Percentiles rank a stretch among this genome's conserved stretches.
These are phyloP conservation scores for Pammene aurita DNA, from an alignment of 2,888 invertebrate genomes.

Conservation along the genomic window DNA sequence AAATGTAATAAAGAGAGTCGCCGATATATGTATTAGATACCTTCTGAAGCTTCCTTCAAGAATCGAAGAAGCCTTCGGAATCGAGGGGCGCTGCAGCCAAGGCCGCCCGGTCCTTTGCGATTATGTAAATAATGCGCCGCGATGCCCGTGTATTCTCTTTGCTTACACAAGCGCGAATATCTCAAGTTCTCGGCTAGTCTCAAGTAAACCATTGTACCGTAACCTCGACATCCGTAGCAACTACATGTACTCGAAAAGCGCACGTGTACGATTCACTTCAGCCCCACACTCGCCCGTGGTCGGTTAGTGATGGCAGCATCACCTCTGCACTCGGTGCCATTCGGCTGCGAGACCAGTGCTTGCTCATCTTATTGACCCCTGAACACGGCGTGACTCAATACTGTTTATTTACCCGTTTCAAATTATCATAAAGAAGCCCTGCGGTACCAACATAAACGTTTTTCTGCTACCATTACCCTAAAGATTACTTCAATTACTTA, in stretches of 20 bases:
- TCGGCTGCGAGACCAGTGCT: slow-evolving; percentile 49
- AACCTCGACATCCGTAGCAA: background rate
- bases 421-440: slow-evolving; percentile 34
- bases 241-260: background rate
- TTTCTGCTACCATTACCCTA: slow-evolving; percentile 7
- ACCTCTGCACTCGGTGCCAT: slow-evolving; percentile 45
- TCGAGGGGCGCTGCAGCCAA: slow-evolving; percentile 52
- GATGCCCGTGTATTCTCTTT: slow-evolving; percentile 1
- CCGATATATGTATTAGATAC: background rate
- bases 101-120: slow-evolving; percentile 68
- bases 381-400: slow-evolving; percentile 47
- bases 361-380: slow-evolving; percentile 49
- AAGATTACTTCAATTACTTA: slow-evolving; percentile 11
- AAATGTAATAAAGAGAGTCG: too few species aligned
- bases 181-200: slow-evolving; percentile 25
- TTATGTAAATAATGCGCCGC: slow-evolving; percentile 73
- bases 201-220: background rate
- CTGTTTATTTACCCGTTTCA: slow-evolving; percentile 32
- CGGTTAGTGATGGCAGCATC: background rate
- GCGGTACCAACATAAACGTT: background rate
- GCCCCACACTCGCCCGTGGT: background rate
- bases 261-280: background rate
- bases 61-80: background rate
- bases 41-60: background rate
- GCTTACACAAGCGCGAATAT: background rate